Percentiles rank a stretch among this genome's conserved stretches.
Conservation (phyloP, 2,113 vertebrate species). For the Arvicanthis niloticus region DNA sequence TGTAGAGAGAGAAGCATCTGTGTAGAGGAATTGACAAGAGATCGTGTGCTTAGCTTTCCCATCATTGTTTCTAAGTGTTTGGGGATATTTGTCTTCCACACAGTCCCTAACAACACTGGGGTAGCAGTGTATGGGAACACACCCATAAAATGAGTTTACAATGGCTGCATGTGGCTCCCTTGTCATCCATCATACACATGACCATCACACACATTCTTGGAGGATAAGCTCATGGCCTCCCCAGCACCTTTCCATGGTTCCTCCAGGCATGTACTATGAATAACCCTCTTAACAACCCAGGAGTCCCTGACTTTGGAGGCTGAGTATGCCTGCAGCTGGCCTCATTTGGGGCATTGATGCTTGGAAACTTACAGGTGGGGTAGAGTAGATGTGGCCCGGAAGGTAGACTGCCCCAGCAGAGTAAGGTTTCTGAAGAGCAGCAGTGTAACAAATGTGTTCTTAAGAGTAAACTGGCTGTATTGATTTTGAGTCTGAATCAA, state of each 20-base stretch:
- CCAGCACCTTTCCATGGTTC: no score
- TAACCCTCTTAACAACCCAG: background rate
- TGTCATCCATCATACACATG: no score
- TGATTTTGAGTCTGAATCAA: background rate
- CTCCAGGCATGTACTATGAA: background rate
- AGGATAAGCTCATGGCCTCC: background rate
- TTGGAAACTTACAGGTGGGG: background rate
- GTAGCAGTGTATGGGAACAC: background rate
- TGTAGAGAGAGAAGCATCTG: rapidly evolving
- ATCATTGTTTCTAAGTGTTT: background rate
- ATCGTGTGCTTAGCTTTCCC: background rate
- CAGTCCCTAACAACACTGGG: no score
- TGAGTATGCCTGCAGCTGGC: background rate
- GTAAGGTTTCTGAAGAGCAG: background rate
- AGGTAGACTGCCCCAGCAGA: background rate
- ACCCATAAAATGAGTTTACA: background rate
- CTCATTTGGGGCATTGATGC: background rate
- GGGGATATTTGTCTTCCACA: background rate
- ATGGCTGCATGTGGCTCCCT: no score
- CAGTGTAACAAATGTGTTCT: no score
- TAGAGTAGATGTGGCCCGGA: no score
- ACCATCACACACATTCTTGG: no score
- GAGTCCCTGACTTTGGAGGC: background rate
- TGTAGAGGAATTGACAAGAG: rapidly evolving
- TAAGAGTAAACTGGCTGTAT: background rate